phyloP scores from a whole-genome alignment of 2,888 invertebrate genomes.

The Atethmia centrago region DNA sequence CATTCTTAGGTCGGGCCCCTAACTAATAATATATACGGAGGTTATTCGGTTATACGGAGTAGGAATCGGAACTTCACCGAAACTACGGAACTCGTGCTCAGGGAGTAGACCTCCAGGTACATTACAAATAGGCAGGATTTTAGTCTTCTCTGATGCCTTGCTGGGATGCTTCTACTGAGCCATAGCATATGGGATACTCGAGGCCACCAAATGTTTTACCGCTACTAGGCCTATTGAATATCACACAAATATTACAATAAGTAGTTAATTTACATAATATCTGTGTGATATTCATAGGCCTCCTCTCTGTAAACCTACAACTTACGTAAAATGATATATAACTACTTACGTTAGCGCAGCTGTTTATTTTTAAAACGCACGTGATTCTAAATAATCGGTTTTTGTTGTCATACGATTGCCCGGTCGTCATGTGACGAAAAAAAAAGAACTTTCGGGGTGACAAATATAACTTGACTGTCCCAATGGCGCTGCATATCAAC shows the following conservation, averaged over 20 bases:
- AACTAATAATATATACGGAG: not conserved
- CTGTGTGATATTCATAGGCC: too few species aligned
- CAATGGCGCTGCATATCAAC: constrained; percentile 2
- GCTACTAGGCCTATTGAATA: too few species aligned
- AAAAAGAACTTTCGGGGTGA: not conserved
- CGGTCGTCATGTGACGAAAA: constrained; percentile 7
- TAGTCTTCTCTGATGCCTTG: not conserved
- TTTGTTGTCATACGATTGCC: constrained; percentile 13
- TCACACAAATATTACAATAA: not conserved
- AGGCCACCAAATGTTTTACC: not conserved
- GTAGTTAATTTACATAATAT: too few species aligned
- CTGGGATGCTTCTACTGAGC: not conserved
- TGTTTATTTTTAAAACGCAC: constrained; percentile 53
- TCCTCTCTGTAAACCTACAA: not conserved
- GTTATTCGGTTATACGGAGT: not conserved
- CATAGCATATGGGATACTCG: not conserved
- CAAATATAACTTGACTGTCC: constrained; percentile 2
- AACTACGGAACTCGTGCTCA: not conserved
- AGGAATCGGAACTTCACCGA: not conserved
- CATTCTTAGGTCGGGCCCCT: not conserved
- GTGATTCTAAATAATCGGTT: constrained; percentile 48
- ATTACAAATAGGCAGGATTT: not conserved
- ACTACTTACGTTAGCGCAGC: constrained; percentile 10
- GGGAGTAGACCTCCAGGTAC: not conserved
- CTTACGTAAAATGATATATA: constrained; percentile 32